Evolutionary conservation across 1,140 invertebrate species (phyloP), one percentile per base, ranked within the genome.

Genomic region (Brachionus asplanchnoidis): DNA sequence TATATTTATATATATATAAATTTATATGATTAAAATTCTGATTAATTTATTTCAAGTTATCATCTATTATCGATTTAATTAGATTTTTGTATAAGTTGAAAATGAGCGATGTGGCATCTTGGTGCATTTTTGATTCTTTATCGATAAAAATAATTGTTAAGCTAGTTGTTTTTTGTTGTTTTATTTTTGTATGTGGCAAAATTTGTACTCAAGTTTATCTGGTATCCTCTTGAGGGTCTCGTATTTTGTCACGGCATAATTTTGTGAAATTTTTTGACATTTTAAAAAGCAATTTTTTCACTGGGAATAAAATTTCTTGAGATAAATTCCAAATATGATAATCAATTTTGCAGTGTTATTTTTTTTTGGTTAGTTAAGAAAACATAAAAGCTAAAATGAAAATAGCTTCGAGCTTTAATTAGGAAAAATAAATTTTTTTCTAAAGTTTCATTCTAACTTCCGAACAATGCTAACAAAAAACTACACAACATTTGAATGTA

Each of bases 61-160:
- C 36, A 40, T 40, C 68, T 73, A 60, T 60, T 73, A 73, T 73
- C 68, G 68, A 73, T 73, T 73, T 73, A 73, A 73, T 73, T 73
- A 73, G 68, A 73, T 73, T 73, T 70, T 73, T n/a, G 14, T 73
- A 17, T 73, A 40, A 40, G 44, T 73, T 40, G 53, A 60, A 60
- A 60, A 23, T 60, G 53, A 60, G 53, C 53, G 17, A 60, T 60
- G 9, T 60, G 53, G 53, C 53, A 20, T 60, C 20, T 60, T 60
- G 53, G 53, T 60, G 53, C 53, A 23, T 60, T 60, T 60, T 60
- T 60, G 53, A 60, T 60, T 60, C 53, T n/a, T 60, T 60, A 60
- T 60, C 53, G 53, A 60, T 60, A 60, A 60, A 60, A 60, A 60
- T 60, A 60, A 60, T 60, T 20, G 53, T 60, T 26, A 20, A 60